Base-by-base conservation (phyloP, 2,113 vertebrate genomes). In the Cochlearius cochlearius region DNA sequence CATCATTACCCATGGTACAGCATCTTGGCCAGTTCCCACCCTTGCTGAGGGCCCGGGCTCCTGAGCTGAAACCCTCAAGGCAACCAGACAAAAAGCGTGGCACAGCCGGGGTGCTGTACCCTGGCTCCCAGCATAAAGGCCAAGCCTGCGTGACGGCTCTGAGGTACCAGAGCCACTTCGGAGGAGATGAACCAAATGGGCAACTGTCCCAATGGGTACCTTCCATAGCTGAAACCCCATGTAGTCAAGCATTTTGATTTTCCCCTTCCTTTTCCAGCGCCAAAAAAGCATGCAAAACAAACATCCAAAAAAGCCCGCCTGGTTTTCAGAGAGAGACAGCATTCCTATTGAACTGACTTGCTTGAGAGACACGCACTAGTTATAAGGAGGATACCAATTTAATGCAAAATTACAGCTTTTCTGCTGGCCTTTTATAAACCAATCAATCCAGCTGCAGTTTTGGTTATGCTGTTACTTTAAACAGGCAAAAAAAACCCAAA, bases 101-200 rank as follows among this genome's bases (percentile, higher is more conserved):
- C 0, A 0, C 15, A 56, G 47, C 15, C n/a, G 34, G 49, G 32
- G 49, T 5, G 1, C 32, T 1, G 9, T 4, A 20, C 17, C 20
- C 21, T 22, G 20, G 29, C 63, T 71, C 56, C 30, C 26, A 41
- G 26, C 32, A 17, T 9, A 15, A 47, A 12, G 5, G 2, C 23
- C 10, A 14, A 59, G 36, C 59, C 47, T 11, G 7, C 0, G 4
- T 14, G 21, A 17, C 5, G 6, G 12, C 38, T 22, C 45, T 25
- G 12, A 72, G 58, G 50, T n/a, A 59, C 14, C 43, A 55, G 29
- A 30, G 29, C 26, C 25, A 7, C 21, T 10, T 22, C 1, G 9
- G 25, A n/a, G 41, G 30, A 34, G 10, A 15, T 1, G 3, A 17
- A 43, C 12, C 30, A 18, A 52, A 23, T 2, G 14, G 15, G 11